Percentiles rank a stretch among this genome's conserved stretches.
Evolutionary conservation across 2,113 vertebrate genomes (phyloP).

Genomic region (Microcebus ravelobensis): DNA sequence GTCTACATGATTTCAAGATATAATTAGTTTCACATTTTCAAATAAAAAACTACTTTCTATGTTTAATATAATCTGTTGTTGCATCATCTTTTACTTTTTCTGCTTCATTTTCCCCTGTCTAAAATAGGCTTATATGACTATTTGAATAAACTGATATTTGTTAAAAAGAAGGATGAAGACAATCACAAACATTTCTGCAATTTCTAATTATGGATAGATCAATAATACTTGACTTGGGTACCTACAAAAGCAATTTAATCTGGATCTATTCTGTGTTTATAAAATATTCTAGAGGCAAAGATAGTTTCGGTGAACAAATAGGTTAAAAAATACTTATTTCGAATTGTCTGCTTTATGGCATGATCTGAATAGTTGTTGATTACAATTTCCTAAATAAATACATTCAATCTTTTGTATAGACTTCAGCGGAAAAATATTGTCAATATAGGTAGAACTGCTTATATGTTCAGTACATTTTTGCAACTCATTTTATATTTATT

Average conservation of each 20-base stretch:
- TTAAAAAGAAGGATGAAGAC: not conserved
- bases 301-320: not conserved
- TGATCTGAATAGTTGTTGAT: conserved; percentile 23
- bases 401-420: not conserved
- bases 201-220: not conserved
- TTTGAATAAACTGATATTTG: not conserved
- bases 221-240: not conserved
- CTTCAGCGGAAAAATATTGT: not conserved
- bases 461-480: not conserved
- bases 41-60: not conserved
- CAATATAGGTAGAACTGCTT: not conserved
- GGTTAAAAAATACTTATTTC: not conserved
- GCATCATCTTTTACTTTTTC: not conserved
- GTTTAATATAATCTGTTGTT: not conserved
- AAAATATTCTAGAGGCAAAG: not conserved
- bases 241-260: not conserved
- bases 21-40: not conserved
- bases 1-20: not conserved
- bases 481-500: not conserved
- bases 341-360: not conserved
- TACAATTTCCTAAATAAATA: not conserved
- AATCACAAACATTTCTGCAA: not conserved
- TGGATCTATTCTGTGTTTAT: not conserved
- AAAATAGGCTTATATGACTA: not conserved
- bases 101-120: not conserved